phyloP scores from a whole-genome alignment of 35 echinoderm and acorn worm species.

The Ophioderma brevispina region DNA sequence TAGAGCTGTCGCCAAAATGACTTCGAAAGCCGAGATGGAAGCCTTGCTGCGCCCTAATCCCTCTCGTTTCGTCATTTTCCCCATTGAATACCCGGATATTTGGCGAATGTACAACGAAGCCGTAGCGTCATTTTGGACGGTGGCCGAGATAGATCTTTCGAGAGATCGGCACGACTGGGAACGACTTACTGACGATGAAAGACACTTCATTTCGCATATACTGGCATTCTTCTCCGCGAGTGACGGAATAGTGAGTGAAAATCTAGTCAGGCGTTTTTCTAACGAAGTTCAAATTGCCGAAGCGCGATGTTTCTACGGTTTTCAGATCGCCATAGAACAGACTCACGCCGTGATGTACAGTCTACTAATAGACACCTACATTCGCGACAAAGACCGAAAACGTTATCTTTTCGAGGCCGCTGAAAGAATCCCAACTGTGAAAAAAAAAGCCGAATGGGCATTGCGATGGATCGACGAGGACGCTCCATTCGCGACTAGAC shows the following conservation, averaged over 20 bases:
- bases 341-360: conserved; percentile 15
- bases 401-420: no score
- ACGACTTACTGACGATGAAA: not conserved
- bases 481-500: conserved; percentile 72
- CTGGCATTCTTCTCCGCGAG: conserved; percentile 14
- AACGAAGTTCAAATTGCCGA: not conserved
- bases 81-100: not conserved
- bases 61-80: not conserved
- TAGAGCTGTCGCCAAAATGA: no score
- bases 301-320: conserved; percentile 12
- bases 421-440: conserved; percentile 81
- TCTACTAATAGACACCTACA: not conserved
- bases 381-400: not conserved
- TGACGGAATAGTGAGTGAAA: conserved; percentile 22
- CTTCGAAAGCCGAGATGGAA: not conserved
- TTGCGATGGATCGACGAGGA: conserved; percentile 73
- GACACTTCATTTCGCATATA: not conserved
- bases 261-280: not conserved
- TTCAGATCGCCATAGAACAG: conserved; percentile 34
- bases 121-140: conserved; percentile 11
- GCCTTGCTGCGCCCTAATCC: not conserved
- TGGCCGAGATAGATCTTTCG: not conserved
- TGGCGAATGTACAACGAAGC: conserved; percentile 3
- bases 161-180: not conserved
- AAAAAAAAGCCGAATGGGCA: conserved; percentile 98